Base-by-base conservation (phyloP, 1,140 invertebrate genomes). In the Brachionus koreanus region DNA sequence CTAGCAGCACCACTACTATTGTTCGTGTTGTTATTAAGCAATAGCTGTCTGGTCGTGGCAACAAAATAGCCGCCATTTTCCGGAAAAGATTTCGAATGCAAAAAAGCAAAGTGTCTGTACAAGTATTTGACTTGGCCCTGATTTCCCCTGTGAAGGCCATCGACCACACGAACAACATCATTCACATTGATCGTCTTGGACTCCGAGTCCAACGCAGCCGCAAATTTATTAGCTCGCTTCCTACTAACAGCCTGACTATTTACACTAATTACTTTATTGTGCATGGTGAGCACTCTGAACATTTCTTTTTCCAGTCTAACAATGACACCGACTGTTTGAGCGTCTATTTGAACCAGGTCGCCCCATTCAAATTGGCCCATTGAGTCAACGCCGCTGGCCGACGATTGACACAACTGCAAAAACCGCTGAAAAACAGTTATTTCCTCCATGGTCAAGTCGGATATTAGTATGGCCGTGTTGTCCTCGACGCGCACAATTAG, bases 1-100 rank as follows among this genome's bases (percentile, higher is more conserved):
- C n/a, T n/a, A n/a, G n/a, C n/a, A n/a, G n/a, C n/a, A n/a, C n/a
- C n/a, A n/a, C n/a, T n/a, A n/a, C n/a, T n/a, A n/a, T n/a, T n/a
- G n/a, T n/a, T n/a, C n/a, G n/a, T n/a, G n/a, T n/a, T n/a, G n/a
- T n/a, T 94, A 46, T 96, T 96, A 33, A 97, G 88, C 83, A 93
- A 92, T 63, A 98, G 89, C 89, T 98, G 94, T 43, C 94, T 91
- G 0, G 96, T 95, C 88, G 95, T 96, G 87, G 95, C 97, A 1
- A 98, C 96, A 89, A 98, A 98, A 82, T 98, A 95, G 3, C 97
- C 97, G 83, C 96, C 96, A 89, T 98, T 98, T 85, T 97, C 95
- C 9, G 93, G 89, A 89, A 95, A 95, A 91, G 95, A 94, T 82
- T 95, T 90, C 5, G 95, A 97, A 87, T 96, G 93, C 0, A 98